A percentile compares a stretch with the other conserved stretches of the same genome.
These are phyloP conservation scores for Thamnaconus septentrionalis DNA, from an alignment of 2,113 vertebrate genomes.

Conservation along the genomic window DNA sequence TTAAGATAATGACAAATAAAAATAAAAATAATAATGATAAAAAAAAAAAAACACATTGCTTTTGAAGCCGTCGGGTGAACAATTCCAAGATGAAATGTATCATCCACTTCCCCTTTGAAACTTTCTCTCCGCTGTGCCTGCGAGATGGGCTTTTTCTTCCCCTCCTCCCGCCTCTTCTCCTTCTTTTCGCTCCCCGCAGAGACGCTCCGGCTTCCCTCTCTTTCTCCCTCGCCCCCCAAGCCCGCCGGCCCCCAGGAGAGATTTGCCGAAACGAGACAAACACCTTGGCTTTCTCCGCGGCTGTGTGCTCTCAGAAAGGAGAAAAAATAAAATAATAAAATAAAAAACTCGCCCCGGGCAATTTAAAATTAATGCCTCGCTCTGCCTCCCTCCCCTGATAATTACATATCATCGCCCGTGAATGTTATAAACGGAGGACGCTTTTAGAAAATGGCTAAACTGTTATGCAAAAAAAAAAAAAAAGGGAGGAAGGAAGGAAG, in stretches of 20 bases:
- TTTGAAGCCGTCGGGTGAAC: conserved; percentile 62
- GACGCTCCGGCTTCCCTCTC: conserved; percentile 54
- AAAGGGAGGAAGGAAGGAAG: too few species aligned
- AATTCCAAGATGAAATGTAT: conserved; percentile 4
- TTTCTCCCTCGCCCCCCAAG: conserved; percentile 4
- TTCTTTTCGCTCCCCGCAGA: conserved; percentile 67
- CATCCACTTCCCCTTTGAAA: conserved; percentile 47
- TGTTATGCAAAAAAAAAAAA: conserved; percentile 20
- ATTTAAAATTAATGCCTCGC: conserved; percentile 66
- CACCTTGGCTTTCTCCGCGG: conserved; percentile 68
- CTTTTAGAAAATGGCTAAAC: conserved; percentile 58
- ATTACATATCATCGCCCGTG: conserved; percentile 60
- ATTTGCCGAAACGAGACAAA: conserved; percentile 69
- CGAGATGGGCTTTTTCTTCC: conserved; percentile 49
- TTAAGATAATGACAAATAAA: too few species aligned
- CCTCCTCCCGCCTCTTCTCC: conserved; percentile 53
- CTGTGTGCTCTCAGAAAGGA: conserved; percentile 59
- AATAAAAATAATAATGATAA: too few species aligned
- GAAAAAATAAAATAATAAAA: too few species aligned
- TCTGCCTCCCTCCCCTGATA: conserved; percentile 54
- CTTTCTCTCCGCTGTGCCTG: conserved; percentile 50
- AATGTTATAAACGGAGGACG: conserved; percentile 60
- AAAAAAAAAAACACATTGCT: neutral
- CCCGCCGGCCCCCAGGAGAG: conserved; percentile 48
- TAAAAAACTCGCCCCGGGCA: conserved; percentile 55